These are phyloP conservation scores for Megaceryle alcyon DNA, from an alignment of 2,797 vertebrate genomes.

Conservation along the genomic window DNA sequence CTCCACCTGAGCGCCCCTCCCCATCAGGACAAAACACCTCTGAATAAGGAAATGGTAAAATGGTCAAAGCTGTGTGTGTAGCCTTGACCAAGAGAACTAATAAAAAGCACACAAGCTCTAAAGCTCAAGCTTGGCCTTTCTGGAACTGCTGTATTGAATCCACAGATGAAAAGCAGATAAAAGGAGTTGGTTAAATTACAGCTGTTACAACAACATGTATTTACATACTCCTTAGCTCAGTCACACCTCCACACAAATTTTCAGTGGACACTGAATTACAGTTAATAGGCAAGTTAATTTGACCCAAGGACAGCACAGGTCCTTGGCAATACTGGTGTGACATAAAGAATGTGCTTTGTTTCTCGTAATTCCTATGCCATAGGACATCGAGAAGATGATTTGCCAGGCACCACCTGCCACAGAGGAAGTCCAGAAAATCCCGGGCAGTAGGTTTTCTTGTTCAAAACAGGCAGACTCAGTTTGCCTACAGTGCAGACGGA, in stretches of 20 bases:
- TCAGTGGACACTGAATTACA: background rate
- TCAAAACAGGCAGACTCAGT: background rate
- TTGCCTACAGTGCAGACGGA: background rate
- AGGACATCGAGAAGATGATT: background rate
- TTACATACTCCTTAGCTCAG: background rate
- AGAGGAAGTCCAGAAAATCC: background rate
- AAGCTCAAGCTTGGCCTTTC: background rate
- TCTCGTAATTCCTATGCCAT: background rate
- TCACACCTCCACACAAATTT: background rate
- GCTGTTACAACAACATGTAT: background rate
- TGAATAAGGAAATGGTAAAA: background rate
- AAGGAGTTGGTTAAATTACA: background rate
- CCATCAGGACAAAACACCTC: background rate
- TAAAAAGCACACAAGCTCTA: background rate
- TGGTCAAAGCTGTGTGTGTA: rapidly evolving
- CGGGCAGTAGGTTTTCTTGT: background rate
- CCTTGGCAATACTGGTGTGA: background rate
- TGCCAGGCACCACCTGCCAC: background rate
- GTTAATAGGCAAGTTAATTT: background rate
- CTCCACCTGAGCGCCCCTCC: background rate
- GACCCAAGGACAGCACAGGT: background rate
- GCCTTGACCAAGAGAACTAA: background rate
- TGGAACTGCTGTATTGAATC: background rate
- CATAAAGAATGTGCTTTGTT: background rate
- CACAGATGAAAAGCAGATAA: background rate